Base-by-base conservation (phyloP, 2,113 vertebrate genomes). In the Cettia cetti region DNA sequence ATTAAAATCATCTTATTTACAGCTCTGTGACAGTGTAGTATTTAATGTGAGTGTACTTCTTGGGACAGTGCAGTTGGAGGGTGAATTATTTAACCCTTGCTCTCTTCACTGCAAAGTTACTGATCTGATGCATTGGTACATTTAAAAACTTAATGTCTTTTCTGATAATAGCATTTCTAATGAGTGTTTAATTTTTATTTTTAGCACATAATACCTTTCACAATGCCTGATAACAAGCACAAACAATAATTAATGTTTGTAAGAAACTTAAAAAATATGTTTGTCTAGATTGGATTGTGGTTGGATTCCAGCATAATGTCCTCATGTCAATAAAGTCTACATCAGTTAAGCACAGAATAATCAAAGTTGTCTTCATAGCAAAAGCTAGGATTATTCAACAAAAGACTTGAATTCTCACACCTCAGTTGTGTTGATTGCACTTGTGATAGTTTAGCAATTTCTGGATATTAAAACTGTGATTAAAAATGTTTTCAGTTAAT, bases 401-500 rank as follows among this genome's bases (percentile, higher is more conserved):
- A n/a, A 86, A 82, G 7, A 49, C 24, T 95, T 95, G 87, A 96
- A 95, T 94, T 92, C 56, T 95, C 50, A 93, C 84, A 68, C 33
- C 28, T 95, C 19, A 35, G 24, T 66, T 85, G 45, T 31, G 21
- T 65, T 49, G 35, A 61, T 87, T 63, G 69, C 44, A 56, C 30
- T 69, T 80, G 83, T 77, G 59, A 66, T 54, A 85, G 81, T 26
- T 53, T n/a, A 94, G 66, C 53, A 20, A 53, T 75, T 83, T 80
- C 78, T 83, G 45, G 39, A 33, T 92, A 71, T 82, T 85, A 83
- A 88, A 65, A 47, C 35, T 89, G 56, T 94, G 76, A 89, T 63
- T 28, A 26, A 49, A 85, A 74, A 64, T 31, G 27, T 79, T 89
- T 95, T 68, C 52, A 39, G 40, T 88, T 82, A 98, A 98, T 98